A percentile compares a stretch with the other conserved stretches of the same genome.
Conservation (phyloP, 2,113 vertebrate genomes). For the Amphilophus citrinellus region DNA sequence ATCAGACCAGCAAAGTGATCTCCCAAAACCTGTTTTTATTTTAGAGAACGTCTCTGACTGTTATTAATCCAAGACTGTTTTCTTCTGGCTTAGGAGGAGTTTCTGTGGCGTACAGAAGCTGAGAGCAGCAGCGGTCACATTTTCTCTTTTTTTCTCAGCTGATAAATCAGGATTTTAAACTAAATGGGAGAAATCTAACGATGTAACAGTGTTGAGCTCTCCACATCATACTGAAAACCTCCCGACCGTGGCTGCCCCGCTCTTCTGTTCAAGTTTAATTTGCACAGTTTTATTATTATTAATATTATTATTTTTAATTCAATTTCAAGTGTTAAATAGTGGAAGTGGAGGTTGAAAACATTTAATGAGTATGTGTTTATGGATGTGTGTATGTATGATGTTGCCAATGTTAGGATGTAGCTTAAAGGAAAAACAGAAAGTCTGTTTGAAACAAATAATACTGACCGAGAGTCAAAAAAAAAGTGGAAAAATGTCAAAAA, state of each 20-base stretch:
- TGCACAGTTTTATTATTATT: constrained; percentile 65
- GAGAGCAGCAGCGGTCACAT: neutral
- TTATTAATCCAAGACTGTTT: constrained; percentile 43
- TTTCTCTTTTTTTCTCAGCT: neutral
- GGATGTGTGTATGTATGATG: constrained; percentile 35
- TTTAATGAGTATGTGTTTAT: constrained; percentile 17
- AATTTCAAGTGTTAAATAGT: constrained; percentile 27
- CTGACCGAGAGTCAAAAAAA: constrained; percentile 49
- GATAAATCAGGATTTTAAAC: neutral
- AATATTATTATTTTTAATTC: neutral
- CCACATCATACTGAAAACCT: neutral
- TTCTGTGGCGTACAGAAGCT: constrained; percentile 6
- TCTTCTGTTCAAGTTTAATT: constrained; percentile 41
- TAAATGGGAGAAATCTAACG: neutral
- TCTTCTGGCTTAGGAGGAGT: neutral
- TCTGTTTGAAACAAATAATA: neutral
- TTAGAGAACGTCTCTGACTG: constrained; percentile 24
- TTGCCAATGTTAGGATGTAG: constrained; percentile 69
- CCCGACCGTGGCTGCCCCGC: neutral
- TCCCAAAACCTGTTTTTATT: constrained; percentile 46
- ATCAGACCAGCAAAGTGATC: neutral
- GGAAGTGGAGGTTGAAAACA: neutral
- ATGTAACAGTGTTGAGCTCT: neutral
- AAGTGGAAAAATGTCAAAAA: constrained; percentile 65
- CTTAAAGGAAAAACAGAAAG: neutral